Percentiles rank a stretch among this genome's conserved stretches.
Evolutionary conservation across 2,797 vertebrate species (phyloP).

Genomic region (Acanthis flammea): DNA sequence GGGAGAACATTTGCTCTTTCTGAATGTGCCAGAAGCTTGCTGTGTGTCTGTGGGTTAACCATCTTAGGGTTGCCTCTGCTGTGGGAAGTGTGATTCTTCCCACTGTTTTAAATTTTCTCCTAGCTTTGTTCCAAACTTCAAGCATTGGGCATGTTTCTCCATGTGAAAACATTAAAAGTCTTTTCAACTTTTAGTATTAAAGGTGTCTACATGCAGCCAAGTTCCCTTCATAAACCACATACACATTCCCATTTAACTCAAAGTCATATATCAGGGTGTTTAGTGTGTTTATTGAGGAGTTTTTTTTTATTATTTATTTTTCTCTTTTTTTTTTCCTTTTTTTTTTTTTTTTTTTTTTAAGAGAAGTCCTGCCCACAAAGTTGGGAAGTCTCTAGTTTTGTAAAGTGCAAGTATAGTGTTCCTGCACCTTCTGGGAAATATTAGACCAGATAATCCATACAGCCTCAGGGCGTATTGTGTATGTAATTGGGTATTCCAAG

Average conservation of each 20-base stretch:
- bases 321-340: too few species aligned
- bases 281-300: background rate
- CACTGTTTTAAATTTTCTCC: background rate
- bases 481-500: fast-evolving
- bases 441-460: background rate
- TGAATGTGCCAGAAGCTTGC: background rate
- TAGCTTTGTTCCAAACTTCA: background rate
- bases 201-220: background rate
- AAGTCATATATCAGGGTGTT: background rate
- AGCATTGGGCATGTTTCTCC: background rate
- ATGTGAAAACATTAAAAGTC: background rate
- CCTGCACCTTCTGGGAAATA: background rate
- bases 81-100: background rate
- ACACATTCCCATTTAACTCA: background rate
- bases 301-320: too few species aligned
- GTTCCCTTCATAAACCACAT: background rate
- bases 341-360: too few species aligned
- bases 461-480: fast-evolving
- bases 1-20: background rate
- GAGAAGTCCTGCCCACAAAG: background rate
- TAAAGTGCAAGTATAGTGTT: background rate
- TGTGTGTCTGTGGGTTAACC: background rate
- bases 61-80: background rate
- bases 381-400: background rate
- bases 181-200: background rate